Evolutionary conservation across 2,888 invertebrate species (phyloP).

Genomic region (Mesorhabditis spiculigera): DNA sequence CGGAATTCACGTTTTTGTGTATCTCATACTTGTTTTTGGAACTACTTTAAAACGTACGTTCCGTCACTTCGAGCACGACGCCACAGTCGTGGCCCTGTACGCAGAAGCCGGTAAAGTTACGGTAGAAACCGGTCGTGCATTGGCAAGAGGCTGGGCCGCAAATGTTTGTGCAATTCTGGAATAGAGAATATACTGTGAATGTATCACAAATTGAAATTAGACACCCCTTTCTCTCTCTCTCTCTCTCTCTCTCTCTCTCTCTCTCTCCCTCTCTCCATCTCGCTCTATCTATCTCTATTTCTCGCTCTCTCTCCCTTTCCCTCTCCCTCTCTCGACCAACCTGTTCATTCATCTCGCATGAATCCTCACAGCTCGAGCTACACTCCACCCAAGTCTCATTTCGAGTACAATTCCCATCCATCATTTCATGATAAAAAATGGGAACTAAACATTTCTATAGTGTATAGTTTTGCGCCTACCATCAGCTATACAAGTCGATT

Average conservation of each 20-base stretch:
- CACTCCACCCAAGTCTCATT: constrained; percentile 2
- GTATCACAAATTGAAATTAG: background rate
- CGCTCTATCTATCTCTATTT: too few species aligned
- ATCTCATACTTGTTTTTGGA: too few species aligned
- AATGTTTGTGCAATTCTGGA: constrained; percentile 4
- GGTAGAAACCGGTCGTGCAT: background rate
- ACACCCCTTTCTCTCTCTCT: too few species aligned
- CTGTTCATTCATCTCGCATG: background rate
- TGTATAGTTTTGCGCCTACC: too few species aligned
- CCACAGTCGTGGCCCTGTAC: background rate
- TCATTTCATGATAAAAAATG: background rate
- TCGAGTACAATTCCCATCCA: background rate
- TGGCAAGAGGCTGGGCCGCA: background rate
- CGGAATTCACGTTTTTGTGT: too few species aligned
- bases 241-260: too few species aligned
- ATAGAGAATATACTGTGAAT: background rate
- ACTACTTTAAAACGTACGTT: too few species aligned
- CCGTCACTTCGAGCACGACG: background rate
- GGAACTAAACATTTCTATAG: background rate
- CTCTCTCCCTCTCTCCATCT: too few species aligned
- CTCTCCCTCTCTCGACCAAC: background rate
- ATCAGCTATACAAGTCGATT: too few species aligned
- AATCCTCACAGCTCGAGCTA: constrained; percentile 4
- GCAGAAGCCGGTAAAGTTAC: background rate
- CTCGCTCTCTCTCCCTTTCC: too few species aligned